Conservation (phyloP, 2,797 vertebrate species). For the Coilia nasus region DNA sequence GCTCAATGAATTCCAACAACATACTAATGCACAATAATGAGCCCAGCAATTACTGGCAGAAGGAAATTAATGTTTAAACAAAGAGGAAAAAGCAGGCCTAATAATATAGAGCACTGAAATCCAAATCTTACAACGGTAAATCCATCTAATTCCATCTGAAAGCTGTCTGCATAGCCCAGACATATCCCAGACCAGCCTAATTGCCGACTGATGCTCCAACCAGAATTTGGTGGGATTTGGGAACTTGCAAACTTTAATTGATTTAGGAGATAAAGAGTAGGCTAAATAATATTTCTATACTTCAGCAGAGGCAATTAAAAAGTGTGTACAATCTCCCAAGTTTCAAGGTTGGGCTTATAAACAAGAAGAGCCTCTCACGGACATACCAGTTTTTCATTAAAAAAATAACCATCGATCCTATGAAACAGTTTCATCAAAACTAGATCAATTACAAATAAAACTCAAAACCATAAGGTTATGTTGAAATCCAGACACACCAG, state of each 20-base stretch:
- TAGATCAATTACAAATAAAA: neutral
- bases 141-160: neutral
- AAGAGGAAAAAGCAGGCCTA: neutral
- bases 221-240: neutral
- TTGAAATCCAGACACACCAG: neutral
- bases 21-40: neutral
- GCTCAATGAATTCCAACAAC: neutral
- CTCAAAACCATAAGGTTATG: neutral
- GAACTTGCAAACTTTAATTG: neutral
- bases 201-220: neutral
- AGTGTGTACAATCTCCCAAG: too few species aligned
- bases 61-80: neutral
- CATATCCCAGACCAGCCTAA: neutral
- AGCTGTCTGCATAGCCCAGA: neutral
- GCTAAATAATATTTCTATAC: too few species aligned
- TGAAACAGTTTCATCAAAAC: neutral
- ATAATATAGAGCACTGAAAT: neutral
- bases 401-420: too few species aligned
- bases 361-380: too few species aligned
- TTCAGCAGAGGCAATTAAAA: too few species aligned
- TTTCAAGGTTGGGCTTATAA: too few species aligned
- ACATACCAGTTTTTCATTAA: too few species aligned
- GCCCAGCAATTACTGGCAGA: neutral
- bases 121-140: neutral
- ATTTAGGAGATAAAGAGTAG: neutral